Base-by-base conservation (phyloP, 2,888 invertebrate species). In the Griposia aprilina region DNA sequence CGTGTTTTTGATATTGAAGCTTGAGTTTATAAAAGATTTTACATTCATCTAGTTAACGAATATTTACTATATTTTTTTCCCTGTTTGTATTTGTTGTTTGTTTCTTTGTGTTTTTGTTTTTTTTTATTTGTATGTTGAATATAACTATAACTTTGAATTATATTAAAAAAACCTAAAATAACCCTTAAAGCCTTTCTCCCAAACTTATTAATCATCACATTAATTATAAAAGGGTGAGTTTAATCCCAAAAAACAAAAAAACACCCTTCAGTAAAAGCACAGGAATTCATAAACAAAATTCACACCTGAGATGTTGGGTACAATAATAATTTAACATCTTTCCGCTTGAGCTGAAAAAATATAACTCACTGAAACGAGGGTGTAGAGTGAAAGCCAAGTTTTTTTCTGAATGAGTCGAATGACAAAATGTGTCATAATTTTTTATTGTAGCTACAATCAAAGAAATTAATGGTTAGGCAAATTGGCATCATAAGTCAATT, bases 271-370 rank as follows among this genome's bases (percentile, higher is more conserved):
- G 30, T 87, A 80, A 83, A 84, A 87, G 80, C 74, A 79, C 68
- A 76, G 78, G 80, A 88, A 90, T 90, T 90, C 90, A 90, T 90
- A 92, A 93, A 93, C 90, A 93, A 91, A 92, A 91, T 93, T 94
- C 92, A 90, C 93, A 93, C 94, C 93, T 93, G 91, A 91, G 91
- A 91, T 89, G 88, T 79, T 79, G 79, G 90, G 91, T 90, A 92
- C 90, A 89, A 90, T 90, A 92, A 80, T 75, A 92, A 93, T 92
- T 92, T 92, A 74, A 92, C 83, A 92, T 92, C 91, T 91, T 83
- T 90, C 87, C 88, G 88, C 90, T 88, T 88, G 72, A 70, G 80
- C 87, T 88, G 89, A 84, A 90, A 92, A 90, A 90, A 92, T 93
- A 90, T 91, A 90, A 84, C 87, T 82, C 76, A 69, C 59, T 52